Conservation (phyloP, 2,888 invertebrate species). For the Salticus scenicus region DNA sequence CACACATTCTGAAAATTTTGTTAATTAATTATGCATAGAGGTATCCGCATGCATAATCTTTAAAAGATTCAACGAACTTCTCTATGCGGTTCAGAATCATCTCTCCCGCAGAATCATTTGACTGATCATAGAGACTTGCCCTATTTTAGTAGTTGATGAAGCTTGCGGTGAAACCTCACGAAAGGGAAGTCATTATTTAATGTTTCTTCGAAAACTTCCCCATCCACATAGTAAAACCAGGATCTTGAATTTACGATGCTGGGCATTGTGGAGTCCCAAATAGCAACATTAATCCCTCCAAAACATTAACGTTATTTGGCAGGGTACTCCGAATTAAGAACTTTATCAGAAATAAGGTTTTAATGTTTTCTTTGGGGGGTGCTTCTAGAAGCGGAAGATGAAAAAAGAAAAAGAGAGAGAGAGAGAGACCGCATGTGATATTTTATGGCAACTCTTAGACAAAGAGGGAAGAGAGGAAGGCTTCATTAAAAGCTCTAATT, state of each 20-base stretch:
- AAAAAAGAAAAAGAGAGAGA: slow-evolving; percentile 8
- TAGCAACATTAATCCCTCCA: slow-evolving; percentile 32
- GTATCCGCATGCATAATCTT: no score
- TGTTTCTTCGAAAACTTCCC: not conserved
- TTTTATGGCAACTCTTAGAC: slow-evolving; percentile 17
- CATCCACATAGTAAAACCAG: not conserved
- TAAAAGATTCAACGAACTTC: no score
- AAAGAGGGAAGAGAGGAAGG: slow-evolving; percentile 10
- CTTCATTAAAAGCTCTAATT: slow-evolving; percentile 26
- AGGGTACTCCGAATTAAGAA: slow-evolving; percentile 18
- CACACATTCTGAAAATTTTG: no score
- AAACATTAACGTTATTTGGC: slow-evolving; percentile 48
- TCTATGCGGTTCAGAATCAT: no score
- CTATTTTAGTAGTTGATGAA: slow-evolving; percentile 10
- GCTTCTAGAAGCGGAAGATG: not conserved
- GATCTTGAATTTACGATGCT: slow-evolving; percentile 6
- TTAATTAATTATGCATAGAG: no score
- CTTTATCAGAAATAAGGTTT: slow-evolving; percentile 25
- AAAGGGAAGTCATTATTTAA: slow-evolving; percentile 58
- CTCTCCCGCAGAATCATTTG: not conserved
- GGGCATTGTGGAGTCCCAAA: slow-evolving; percentile 17
- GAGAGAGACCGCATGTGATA: slow-evolving; percentile 20
- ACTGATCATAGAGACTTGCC: not conserved
- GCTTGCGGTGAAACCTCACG: slow-evolving; percentile 20
- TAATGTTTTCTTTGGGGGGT: slow-evolving; percentile 12